Evolutionary conservation across 1,140 invertebrate genomes (phyloP), one percentile per base, ranked within the genome.

Genomic region (Bombus superbus): DNA sequence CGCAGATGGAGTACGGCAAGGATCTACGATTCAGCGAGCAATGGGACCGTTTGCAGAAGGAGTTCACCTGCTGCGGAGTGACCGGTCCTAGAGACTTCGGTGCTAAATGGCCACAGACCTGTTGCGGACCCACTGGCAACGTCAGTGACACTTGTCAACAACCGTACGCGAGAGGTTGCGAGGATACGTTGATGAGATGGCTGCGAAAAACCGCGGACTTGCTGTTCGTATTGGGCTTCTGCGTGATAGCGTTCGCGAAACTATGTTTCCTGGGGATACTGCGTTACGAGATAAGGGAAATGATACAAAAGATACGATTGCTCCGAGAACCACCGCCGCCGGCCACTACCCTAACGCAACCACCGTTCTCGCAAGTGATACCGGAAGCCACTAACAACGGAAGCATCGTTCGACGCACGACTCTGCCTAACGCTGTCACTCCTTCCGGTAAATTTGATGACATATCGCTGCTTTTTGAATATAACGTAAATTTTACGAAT

Each of bases 171-270:
- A 91, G 90, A 25, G 97, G 97, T 69, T 98, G 98, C 94, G 97
- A 97, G 53, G 96, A 97, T 68, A 94, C 95, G 81, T 94, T 98
- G 53, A 95, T 97, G 62, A 94, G 96, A 44, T 98, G 98, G 97
- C 95, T 98, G 35, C 96, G 97, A 81, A 96, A 97, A 91, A 98
- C 97, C 11, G 97, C 97, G 13, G 98, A 98, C 91, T 95, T 98
- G 44, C 96, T 98, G 15, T 98, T 98, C 91, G 97, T 98, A 35
- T 94, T 98, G 71, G 98, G 98, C 15, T 98, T 98, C 94, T 98
- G 98, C 94, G 98, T 98, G 62, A 97, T 98, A 85, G 97, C 98
- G 81, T 98, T 98, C 95, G 96, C 98, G 72, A 98, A 98, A 95
- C 95, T 98, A 88, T 98, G 98, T 95, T 98, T 98, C 95, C 96